Percentiles rank a stretch among this genome's conserved stretches.
Conservation (phyloP, 2,888 invertebrate genomes). For the Xylocampa areola region DNA sequence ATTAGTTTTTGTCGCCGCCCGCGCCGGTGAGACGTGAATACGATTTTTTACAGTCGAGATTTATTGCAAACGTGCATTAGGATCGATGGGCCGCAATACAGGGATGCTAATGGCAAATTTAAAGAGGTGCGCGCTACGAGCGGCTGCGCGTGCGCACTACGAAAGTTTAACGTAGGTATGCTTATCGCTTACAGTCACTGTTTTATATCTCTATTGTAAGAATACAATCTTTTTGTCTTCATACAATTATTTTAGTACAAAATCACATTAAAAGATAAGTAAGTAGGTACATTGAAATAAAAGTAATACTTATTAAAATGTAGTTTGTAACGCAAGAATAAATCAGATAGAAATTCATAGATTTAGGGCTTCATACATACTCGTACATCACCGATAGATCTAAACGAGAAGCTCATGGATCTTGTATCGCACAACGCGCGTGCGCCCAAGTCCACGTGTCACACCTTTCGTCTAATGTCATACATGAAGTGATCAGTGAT, state of each 20-base stretch:
- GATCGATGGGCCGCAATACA: slow-evolving; percentile 43
- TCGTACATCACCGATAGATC: no score
- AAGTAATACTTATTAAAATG: no score
- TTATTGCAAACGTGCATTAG: slow-evolving; percentile 69
- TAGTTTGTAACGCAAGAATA: no score
- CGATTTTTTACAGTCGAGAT: slow-evolving; percentile 69
- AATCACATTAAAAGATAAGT: no score
- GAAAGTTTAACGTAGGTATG: background rate
- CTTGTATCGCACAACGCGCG: background rate
- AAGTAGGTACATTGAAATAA: background rate
- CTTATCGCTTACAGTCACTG: background rate
- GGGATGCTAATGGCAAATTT: slow-evolving; percentile 37
- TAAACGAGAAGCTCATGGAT: background rate
- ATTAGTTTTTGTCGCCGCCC: slow-evolving; percentile 64
- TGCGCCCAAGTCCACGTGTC: slow-evolving; percentile 1
- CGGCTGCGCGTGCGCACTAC: slow-evolving; percentile 12
- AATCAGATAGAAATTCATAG: background rate
- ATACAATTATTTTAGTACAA: no score
- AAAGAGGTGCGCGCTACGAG: slow-evolving; percentile 20
- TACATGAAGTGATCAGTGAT: no score
- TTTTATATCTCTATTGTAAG: slow-evolving; percentile 1
- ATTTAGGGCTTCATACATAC: background rate
- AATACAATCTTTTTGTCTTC: no score
- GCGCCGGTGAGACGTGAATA: slow-evolving; percentile 66
- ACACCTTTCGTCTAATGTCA: background rate